Evolutionary conservation across 2,888 invertebrate species (phyloP), one percentile per base, ranked within the genome.

Genomic region (Dynastes hyllus): DNA sequence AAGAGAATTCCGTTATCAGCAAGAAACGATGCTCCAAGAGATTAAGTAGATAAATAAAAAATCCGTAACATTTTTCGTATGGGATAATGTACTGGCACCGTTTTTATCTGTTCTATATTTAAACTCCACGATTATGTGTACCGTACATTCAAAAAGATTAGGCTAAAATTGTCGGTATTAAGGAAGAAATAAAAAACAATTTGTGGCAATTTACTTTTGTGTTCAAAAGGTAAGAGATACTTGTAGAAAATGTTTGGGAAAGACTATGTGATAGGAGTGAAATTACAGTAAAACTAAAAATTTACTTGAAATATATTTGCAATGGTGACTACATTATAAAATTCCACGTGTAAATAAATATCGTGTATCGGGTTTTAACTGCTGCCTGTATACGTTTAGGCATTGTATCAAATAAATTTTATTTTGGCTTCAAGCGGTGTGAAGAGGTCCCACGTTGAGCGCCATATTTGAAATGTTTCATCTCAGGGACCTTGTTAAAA

Each of bases 61-160:
- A 66, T 37, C 4, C 40, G 66, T 40, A 67, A 67, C 45, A 13
- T 67, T 45, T 40, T 22, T 11, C 45, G 9, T 27, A 67, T 9
- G 27, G 50, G 45, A 67, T 50, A 50, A 67, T 67, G 50, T 22
- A 67, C 27, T 67, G 67, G 67, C 67, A 67, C 45, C 67, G 16
- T 27, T 50, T 45, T 67, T 67, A 67, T 67, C 67, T 67, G 67
- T 50, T 67, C 50, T 67, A 67, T 67, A 51, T 67, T 67, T 67
- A 67, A 67, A 67, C 27, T 32, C 45, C 16, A 67, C 67, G 67
- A 50, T 22, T 45, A 40, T 11, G 50, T 27, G 22, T 5, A 13
- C 29, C 40, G 45, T 22, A 16, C 11, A 8, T 50, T 22, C 50
- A 5, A 16, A 16, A 45, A 67, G 67, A 67, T 67, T 67, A 50